phyloP scores from a whole-genome alignment of 1,140 invertebrate species.

The Nylanderia fulva region DNA sequence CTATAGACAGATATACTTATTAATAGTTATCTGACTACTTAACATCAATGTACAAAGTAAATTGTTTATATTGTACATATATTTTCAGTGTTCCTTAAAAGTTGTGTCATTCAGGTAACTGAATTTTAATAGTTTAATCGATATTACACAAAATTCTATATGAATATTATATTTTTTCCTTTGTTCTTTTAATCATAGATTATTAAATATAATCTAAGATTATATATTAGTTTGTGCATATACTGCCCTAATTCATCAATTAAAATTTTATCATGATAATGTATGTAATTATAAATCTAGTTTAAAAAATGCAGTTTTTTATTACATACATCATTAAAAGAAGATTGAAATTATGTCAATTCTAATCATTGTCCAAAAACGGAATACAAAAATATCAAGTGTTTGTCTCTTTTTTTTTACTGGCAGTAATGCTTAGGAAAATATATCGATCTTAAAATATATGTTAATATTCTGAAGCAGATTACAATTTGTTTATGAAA shows the following conservation, averaged over 20 bases:
- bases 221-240: constrained; percentile 32
- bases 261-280: constrained; percentile 8
- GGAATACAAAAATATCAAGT: constrained; percentile 75
- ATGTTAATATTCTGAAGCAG: constrained; percentile 39
- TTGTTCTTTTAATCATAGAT: constrained; percentile 14
- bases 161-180: constrained; percentile 24
- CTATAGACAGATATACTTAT: constrained; percentile 63
- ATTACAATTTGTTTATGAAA: constrained; percentile 30
- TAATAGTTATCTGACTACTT: constrained; percentile 62
- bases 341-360: constrained; percentile 49
- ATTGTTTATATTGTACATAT: constrained; percentile 26
- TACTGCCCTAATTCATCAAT: constrained; percentile 31
- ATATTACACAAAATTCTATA: constrained; percentile 20
- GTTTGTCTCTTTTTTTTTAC: constrained; percentile 58
- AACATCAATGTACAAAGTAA: constrained; percentile 62
- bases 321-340: constrained; percentile 50
- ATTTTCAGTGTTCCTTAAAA: constrained; percentile 22
- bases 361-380: constrained; percentile 63
- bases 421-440: constrained; percentile 74
- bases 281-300: constrained; percentile 11
- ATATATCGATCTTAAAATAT: constrained; percentile 74
- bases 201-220: constrained; percentile 22
- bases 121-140: background rate
- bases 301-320: constrained; percentile 27
- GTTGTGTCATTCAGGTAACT: constrained; percentile 14